A percentile compares a stretch with the other conserved stretches of the same genome.
Evolutionary conservation across 2,888 invertebrate genomes (phyloP).

Genomic region (Nasonovia ribisnigri): DNA sequence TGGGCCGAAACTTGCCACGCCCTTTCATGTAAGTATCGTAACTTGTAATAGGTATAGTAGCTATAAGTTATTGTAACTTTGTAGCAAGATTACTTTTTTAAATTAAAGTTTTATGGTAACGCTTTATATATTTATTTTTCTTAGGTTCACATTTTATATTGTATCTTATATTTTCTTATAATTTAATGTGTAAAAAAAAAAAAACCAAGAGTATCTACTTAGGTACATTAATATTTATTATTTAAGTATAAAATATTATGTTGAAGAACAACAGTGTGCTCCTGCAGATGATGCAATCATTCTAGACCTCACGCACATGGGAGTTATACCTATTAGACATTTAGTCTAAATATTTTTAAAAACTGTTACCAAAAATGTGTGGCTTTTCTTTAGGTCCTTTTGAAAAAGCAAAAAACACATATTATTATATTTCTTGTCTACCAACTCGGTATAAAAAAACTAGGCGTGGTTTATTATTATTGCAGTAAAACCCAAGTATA

Average conservation of each 20-base stretch:
- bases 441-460: neutral
- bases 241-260: neutral
- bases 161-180: neutral
- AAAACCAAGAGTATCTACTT: neutral
- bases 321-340: neutral
- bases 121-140: neutral
- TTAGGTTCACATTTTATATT: neutral
- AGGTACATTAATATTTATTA: neutral
- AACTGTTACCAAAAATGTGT: neutral
- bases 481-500: neutral
- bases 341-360: neutral
- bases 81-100: neutral
- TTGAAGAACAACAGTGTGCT: neutral
- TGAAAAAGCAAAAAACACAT: neutral
- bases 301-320: neutral
- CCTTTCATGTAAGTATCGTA: too few species aligned
- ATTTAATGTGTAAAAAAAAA: neutral
- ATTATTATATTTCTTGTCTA: neutral
- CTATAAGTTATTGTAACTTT: neutral
- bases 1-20: too few species aligned
- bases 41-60: neutral
- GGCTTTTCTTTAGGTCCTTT: neutral
- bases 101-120: neutral
- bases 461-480: neutral
- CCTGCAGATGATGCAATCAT: neutral